Evolutionary conservation across 2,113 vertebrate species (phyloP).

Genomic region (Mionectes macconnelli): DNA sequence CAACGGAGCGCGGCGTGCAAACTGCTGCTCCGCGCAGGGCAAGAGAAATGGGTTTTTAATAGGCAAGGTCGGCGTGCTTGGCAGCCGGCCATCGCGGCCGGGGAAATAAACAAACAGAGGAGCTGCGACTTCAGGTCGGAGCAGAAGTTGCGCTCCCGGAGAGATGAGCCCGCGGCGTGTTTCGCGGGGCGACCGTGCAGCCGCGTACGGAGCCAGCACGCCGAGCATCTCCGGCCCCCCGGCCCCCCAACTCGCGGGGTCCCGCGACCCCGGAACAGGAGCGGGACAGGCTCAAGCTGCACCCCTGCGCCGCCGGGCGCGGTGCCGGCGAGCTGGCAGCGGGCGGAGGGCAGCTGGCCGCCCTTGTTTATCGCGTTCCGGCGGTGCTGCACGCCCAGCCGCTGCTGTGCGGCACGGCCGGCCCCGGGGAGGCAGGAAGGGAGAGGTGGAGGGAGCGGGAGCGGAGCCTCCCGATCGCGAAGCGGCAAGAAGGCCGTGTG

Average conservation of each 20-base stretch:
- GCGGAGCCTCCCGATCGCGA: background rate
- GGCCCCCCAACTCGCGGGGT: background rate
- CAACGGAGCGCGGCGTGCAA: slow-evolving; percentile 10
- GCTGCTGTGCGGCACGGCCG: background rate
- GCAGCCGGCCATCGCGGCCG: slow-evolving; percentile 36
- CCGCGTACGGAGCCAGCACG: background rate
- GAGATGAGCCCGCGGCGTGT: background rate
- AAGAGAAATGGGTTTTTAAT: slow-evolving; percentile 52
- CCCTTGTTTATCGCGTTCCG: background rate
- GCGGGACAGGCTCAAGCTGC: no score
- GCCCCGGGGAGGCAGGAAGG: background rate
- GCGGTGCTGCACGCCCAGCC: background rate
- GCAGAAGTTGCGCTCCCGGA: background rate
- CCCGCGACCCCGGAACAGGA: background rate
- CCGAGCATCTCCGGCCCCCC: background rate
- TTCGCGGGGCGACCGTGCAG: background rate
- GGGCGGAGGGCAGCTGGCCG: background rate
- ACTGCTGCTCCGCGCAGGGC: slow-evolving; percentile 39
- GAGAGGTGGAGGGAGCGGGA: background rate
- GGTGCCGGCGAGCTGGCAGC: background rate
- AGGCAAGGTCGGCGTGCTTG: slow-evolving; percentile 45
- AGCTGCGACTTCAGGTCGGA: slow-evolving; percentile 10
- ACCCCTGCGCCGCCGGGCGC: background rate
- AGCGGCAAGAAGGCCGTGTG: background rate
- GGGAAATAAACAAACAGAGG: slow-evolving; percentile 36